Conservation (phyloP, 2,888 invertebrate species). For the Galeruca laticollis region DNA sequence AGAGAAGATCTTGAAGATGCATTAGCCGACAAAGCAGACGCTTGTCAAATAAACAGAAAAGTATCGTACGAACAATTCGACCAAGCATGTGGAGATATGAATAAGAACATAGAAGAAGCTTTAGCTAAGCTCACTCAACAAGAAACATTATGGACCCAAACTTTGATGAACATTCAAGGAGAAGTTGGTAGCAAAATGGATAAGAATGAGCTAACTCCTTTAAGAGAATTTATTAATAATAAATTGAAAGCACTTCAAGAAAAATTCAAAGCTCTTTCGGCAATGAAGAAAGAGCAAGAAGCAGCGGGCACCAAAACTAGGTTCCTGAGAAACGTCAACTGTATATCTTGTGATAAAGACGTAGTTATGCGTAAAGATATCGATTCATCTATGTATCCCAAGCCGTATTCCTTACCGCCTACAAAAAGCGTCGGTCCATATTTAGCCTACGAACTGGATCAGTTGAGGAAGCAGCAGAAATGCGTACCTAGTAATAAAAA, state of each 20-base stretch:
- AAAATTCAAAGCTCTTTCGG: constrained; percentile 72
- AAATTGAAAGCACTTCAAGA: constrained; percentile 74
- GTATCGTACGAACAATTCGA: constrained; percentile 81
- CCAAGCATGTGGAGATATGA: constrained; percentile 75
- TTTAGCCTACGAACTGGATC: constrained; percentile 78
- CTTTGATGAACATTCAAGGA: constrained; percentile 76
- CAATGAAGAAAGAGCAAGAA: constrained; percentile 73
- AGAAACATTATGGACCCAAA: constrained; percentile 76
- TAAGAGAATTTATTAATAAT: constrained; percentile 75
- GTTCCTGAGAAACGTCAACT: constrained; percentile 78
- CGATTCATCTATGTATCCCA: constrained; percentile 66
- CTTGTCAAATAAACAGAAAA: constrained; percentile 76
- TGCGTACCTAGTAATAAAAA: constrained; percentile 65
- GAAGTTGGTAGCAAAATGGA: constrained; percentile 77
- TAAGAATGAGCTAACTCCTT: constrained; percentile 74
- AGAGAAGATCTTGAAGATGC: constrained; percentile 79
- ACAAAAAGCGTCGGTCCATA: constrained; percentile 76
- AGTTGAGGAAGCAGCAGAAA: constrained; percentile 68
- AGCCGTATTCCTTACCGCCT: constrained; percentile 70
- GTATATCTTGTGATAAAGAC: constrained; percentile 82
- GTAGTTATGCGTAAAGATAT: constrained; percentile 78
- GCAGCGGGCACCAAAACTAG: constrained; percentile 80
- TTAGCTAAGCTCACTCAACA: constrained; percentile 73
- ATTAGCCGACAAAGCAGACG: constrained; percentile 81
- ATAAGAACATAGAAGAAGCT: constrained; percentile 75